Base-by-base conservation (phyloP, 30 jellyfish, hydroid and myxozoan species). In the Mastigias papua region DNA sequence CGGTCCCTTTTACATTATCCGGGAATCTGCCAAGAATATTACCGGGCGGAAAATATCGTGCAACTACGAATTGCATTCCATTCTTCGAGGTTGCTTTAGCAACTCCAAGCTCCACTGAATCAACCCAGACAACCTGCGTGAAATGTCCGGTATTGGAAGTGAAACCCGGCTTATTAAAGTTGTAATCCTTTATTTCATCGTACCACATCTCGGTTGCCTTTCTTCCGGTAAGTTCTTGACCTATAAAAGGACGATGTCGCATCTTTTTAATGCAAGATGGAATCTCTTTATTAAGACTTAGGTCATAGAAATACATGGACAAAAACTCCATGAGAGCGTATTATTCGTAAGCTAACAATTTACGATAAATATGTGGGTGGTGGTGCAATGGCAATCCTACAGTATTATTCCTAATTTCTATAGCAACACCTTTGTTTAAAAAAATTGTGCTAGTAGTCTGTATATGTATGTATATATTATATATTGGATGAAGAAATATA, bases 181-280 rank as follows among this genome's bases (percentile, higher is more conserved):
- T 65, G 87, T 96, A 96, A 50, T 96, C 96, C 63, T 92, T 96
- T 9, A 96, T 84, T 81, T 96, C 99, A 22, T 89, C 97, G 69
- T 96, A 96, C 99, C 99, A 96, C 99, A 96, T 96, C 35, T 92
- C 98, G 21, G 99, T 84, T 28, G 98, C 98, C 78, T 89, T 89
- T 75, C 93, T 73, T 7, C 98, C 99, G 58, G 97, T 96, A 65
- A 96, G 78, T 32, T 96, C 99, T 62, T 97, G 92, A 9, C 99
- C 99, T 95, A 37, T 11, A 61, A 20, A 32, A 25, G 17, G 25
- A 54, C n/a, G n/a, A n/a, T n/a, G n/a, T n/a, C n/a, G n/a, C n/a
- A n/a, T n/a, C n/a, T n/a, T n/a, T n/a, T n/a, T n/a, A n/a, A n/a
- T n/a, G n/a, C n/a, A n/a, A n/a, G n/a, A n/a, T n/a, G n/a, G n/a